Conservation (phyloP, 2,888 invertebrate species). For the Athalia rosae region DNA sequence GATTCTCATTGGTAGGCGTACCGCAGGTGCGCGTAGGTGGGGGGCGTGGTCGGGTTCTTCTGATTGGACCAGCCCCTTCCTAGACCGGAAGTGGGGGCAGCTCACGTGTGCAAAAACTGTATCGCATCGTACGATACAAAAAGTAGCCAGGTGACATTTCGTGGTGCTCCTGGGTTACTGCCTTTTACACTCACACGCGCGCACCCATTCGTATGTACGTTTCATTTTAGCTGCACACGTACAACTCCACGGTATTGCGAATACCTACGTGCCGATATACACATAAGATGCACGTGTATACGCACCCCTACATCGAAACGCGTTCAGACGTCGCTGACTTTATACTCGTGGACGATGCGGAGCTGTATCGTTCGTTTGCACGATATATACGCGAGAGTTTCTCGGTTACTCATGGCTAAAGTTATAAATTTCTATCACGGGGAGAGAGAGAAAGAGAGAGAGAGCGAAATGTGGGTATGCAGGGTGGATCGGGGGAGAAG, state of each 20-base stretch:
- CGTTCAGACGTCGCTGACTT: too few species aligned
- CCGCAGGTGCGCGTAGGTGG: constrained; percentile 73
- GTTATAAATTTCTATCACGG: constrained; percentile 11
- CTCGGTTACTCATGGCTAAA: background rate
- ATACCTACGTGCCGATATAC: background rate
- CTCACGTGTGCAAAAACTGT: constrained; percentile 66
- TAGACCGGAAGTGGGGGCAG: constrained; percentile 64
- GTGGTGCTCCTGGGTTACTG: constrained; percentile 67
- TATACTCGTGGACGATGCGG: too few species aligned
- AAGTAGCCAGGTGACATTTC: constrained; percentile 73
- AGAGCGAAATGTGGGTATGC: background rate
- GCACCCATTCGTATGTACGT: background rate
- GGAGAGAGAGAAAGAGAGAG: background rate
- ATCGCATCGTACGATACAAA: constrained; percentile 67
- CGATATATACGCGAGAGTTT: background rate
- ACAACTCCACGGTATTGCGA: background rate
- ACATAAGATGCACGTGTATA: too few species aligned
- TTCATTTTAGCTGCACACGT: background rate
- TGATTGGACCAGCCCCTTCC: constrained; percentile 63
- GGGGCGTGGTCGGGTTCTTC: constrained; percentile 65
- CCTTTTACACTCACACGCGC: constrained; percentile 48
- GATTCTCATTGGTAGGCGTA: constrained; percentile 68
- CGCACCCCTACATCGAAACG: too few species aligned
- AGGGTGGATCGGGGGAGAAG: background rate
- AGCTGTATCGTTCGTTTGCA: too few species aligned